A percentile compares a stretch with the other conserved stretches of the same genome.
Evolutionary conservation across 2,797 vertebrate genomes (phyloP).

Genomic region (Eupleurogrammus muticus): DNA sequence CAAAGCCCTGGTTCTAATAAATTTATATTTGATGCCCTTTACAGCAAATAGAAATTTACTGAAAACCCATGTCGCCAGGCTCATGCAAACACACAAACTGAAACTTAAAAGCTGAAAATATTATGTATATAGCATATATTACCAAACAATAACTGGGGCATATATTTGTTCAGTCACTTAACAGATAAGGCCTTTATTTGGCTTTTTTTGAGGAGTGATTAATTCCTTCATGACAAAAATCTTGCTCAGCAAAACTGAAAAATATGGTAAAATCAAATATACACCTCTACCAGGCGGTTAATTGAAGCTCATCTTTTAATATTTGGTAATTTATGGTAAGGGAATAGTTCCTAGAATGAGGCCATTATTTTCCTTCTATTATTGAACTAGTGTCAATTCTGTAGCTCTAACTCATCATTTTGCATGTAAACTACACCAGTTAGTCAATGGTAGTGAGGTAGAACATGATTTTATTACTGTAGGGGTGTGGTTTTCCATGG

Average conservation of each 20-base stretch:
- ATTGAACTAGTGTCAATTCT: conserved; percentile 27
- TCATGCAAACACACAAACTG: background rate
- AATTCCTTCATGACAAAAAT: too few species aligned
- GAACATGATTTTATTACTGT: conserved; percentile 10
- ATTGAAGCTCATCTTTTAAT: too few species aligned
- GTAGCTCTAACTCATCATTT: conserved; percentile 48
- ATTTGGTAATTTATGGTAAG: background rate
- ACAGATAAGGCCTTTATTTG: too few species aligned
- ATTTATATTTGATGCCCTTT: background rate
- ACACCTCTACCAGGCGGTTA: too few species aligned
- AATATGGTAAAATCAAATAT: too few species aligned
- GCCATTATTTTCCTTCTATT: conserved; percentile 11
- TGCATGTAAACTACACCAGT: conserved; percentile 51
- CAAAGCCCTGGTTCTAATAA: conserved; percentile 4
- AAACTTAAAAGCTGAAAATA: background rate
- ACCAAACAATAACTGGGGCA: too few species aligned
- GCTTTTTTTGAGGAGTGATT: too few species aligned
- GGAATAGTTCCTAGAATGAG: background rate
- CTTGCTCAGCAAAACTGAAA: too few species aligned
- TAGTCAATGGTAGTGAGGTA: conserved; percentile 1
- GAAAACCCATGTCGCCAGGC: background rate
- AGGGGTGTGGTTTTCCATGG: conserved; percentile 24
- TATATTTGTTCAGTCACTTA: too few species aligned
- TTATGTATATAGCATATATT: background rate
- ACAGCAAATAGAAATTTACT: background rate